Conservation (phyloP, 1,140 invertebrate genomes). For the Meloidogyne floridensis region DNA sequence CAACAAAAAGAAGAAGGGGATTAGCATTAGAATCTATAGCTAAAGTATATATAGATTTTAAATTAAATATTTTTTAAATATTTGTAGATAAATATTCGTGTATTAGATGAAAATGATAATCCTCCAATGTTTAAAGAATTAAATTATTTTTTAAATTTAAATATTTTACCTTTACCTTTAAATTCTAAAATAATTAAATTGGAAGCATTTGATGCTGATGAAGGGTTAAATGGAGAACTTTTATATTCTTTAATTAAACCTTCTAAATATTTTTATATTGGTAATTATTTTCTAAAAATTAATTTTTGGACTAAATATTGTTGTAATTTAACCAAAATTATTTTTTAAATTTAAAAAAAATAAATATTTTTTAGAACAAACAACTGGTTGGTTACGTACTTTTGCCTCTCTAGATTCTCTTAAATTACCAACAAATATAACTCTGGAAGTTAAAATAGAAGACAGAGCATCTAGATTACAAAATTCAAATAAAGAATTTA, state of each 20-base stretch:
- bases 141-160: conserved; percentile 43
- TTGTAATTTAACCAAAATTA: not conserved
- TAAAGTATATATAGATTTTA: conserved; percentile 12
- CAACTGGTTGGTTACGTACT: conserved; percentile 47
- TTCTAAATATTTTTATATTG: conserved; percentile 46
- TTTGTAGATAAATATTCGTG: conserved; percentile 33
- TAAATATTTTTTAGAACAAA: conserved; percentile 30
- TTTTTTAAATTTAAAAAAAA: not conserved
- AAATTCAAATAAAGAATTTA: conserved; percentile 7
- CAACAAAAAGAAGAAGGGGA: conserved; percentile 48
- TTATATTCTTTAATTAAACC: conserved; percentile 31
- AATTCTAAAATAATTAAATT: conserved; percentile 45
- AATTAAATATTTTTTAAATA: not conserved
- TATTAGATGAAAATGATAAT: conserved; percentile 53
- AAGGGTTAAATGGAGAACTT: conserved; percentile 52
- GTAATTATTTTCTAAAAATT: not conserved
- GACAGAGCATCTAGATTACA: conserved; percentile 52
- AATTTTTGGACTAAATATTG: too few relatives aligned
- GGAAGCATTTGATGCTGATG: conserved; percentile 52
- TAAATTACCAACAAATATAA: conserved; percentile 25
- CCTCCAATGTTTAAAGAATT: conserved; percentile 45
- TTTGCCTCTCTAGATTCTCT: conserved; percentile 35
- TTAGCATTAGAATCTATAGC: conserved; percentile 44
- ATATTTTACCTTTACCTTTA: conserved; percentile 44
- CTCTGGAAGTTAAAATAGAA: conserved; percentile 42